Base-by-base conservation (phyloP, 2,797 vertebrate genomes). In the Cuniculus paca region DNA sequence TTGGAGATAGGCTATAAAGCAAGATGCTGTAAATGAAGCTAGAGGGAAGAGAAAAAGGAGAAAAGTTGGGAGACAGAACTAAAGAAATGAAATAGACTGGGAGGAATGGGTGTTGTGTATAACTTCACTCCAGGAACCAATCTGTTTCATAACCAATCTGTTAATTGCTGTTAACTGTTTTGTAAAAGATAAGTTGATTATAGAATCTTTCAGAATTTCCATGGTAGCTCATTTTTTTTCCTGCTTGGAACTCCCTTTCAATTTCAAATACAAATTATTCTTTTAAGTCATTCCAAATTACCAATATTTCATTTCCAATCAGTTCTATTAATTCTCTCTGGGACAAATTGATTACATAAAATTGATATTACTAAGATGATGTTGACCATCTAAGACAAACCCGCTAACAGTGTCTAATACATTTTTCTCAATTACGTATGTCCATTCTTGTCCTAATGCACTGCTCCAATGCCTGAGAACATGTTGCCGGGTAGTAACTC, bases 271-370 rank as follows among this genome's bases (percentile, higher is more conserved):
- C 92, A 96, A 84, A 68, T 83, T 87, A 88, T 88, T 34, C 48
- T 87, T 56, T 84, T 20, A 24, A 74, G 13, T 81, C 70, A 82
- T 16, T 92, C 65, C 24, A 78, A 68, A 90, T 91, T 95, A 72
- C 77, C 82, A n/a, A 82, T 93, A 93, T 84, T 90, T 96, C 58
- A 85, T 63, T 88, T 96, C n/a, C 26, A 93, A 85, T 96, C 84
- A 97, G 58, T 91, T 96, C 79, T 92, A 94, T 92, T 97, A 75
- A 91, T 93, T 97, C 89, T 93, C 52, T 91, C 83, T 83, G 92
- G 61, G 58, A 45, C n/a, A 86, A 82, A 34, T 60, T 95, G 93
- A 95, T 88, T 96, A 94, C 88, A 94, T 50, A 97, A 58, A 95
- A 96, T 94, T 97, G 48, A 94, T 92, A 94, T 77, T 48, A 94